phyloP scores from a whole-genome alignment of 35 echinoderm and acorn worm genomes.

The Chiridota heheva region DNA sequence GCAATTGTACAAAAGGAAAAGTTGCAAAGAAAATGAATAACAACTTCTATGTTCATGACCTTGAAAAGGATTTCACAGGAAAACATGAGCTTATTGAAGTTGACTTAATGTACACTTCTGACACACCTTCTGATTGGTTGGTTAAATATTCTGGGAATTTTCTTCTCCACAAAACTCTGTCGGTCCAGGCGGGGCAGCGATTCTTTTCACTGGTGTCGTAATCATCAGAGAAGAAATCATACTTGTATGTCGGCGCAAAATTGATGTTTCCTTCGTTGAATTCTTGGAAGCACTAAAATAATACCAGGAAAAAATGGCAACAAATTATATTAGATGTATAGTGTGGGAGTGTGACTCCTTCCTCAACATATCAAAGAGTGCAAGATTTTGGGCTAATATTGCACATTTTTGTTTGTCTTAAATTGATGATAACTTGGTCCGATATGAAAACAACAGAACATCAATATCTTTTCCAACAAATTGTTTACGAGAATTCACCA shows the following conservation, averaged over 20 bases:
- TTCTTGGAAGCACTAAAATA: conserved; percentile 77
- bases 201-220: conserved; percentile 98
- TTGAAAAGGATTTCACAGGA: too few species aligned
- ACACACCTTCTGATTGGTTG: conserved; percentile 50
- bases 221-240: conserved; percentile 95
- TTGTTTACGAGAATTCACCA: too few species aligned
- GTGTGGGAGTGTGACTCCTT: not conserved
- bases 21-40: too few species aligned
- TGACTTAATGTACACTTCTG: not conserved
- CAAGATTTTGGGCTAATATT: not conserved
- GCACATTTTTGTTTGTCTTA: too few species aligned
- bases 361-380: not conserved
- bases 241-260: conserved; percentile 97
- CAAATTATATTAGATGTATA: not conserved
- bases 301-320: not conserved
- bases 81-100: too few species aligned
- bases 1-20: too few species aligned
- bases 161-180: conserved; percentile 82
- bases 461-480: too few species aligned
- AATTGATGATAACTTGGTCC: not conserved
- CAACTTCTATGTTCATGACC: too few species aligned
- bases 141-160: conserved; percentile 56
- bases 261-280: conserved; percentile 87
- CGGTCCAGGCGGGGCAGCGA: conserved; percentile 93
- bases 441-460: too few species aligned